These are phyloP conservation scores for Exocentrus adspersus DNA, from an alignment of 2,888 invertebrate genomes.

Conservation along the genomic window DNA sequence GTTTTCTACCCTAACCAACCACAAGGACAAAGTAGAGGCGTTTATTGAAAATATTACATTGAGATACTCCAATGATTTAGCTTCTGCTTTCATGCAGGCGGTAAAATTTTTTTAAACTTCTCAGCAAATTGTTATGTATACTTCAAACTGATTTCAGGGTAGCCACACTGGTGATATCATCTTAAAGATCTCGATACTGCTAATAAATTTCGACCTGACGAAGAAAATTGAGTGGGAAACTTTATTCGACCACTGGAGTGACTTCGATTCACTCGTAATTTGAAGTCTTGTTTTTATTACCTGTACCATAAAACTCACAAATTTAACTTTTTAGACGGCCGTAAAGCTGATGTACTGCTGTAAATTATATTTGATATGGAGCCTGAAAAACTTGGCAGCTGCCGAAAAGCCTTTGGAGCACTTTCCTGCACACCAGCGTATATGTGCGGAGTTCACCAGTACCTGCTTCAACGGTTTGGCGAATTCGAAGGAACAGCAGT, in stretches of 20 bases:
- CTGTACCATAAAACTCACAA: no score
- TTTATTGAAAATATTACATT: constrained; percentile 7
- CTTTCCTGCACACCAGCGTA: neutral
- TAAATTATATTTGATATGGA: constrained; percentile 30
- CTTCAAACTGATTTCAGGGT: constrained; percentile 24
- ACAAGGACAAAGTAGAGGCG: constrained; percentile 5
- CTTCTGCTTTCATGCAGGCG: neutral
- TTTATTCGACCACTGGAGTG: constrained; percentile 23
- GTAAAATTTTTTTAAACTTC: constrained; percentile 8
- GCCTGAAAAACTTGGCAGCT: constrained; percentile 17
- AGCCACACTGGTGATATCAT: neutral
- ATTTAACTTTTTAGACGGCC: constrained; percentile 11
- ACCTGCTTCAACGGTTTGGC: constrained; percentile 23
- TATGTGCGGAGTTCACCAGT: constrained; percentile 22
- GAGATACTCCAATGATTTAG: constrained; percentile 14
- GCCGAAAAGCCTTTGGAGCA: constrained; percentile 4
- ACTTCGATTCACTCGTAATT: constrained; percentile 20
- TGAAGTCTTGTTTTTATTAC: neutral
- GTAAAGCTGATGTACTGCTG: constrained; percentile 21
- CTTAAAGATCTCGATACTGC: constrained; percentile 23
- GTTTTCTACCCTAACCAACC: constrained; percentile 10
- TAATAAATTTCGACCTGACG: constrained; percentile 25
- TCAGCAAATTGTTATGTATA: neutral
- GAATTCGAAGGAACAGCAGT: no score
- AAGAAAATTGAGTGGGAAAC: constrained; percentile 20